Evolutionary conservation across 2,888 invertebrate species (phyloP), one percentile per base, ranked within the genome.

Genomic region (Bellardia bayeri): DNA sequence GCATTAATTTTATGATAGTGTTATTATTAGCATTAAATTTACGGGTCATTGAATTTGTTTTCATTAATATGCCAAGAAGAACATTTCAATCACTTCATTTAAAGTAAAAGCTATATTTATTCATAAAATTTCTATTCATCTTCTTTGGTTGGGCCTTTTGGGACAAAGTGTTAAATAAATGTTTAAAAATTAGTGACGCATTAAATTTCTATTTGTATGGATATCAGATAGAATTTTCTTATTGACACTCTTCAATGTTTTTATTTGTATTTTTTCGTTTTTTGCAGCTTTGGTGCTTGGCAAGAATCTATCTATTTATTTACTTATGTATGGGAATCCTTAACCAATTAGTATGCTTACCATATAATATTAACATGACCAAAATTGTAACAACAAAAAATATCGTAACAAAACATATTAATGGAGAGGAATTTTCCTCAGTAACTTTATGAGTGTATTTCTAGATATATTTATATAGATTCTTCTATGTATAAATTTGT

Each of bases 131-230:
- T 45, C 9, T 56, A 56, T 23, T 49, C 23, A 72, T 30, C 23
- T 51, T 8, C 3, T 23, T 74, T 9, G 14, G 16, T 42, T n/a
- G 5, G 8, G 45, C 37, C 37, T 56, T 56, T 69, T 49, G 61
- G 63, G 69, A 76, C 16, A 58, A 85, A 85, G 85, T 85, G 87
- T 82, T 82, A 66, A 85, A 82, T 82, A 85, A 85, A 82, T 79
- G 79, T 85, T 87, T 64, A 56, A 79, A 85, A 87, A 85, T 85
- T 87, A 87, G 74, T 87, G 84, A 82, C 69, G 84, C 87, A 85
- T 87, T 87, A 85, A 85, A 85, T 85, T 85, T 85, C 78, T 85
- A 84, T 87, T 87, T 82, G 64, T 85, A 69, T 78, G 68, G 64
- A 79, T 66, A 74, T 56, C 49, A 78, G 54, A 75, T 33, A 72